phyloP scores from a whole-genome alignment of 1,140 invertebrate genomes.

The Luehdorfia chinensis region DNA sequence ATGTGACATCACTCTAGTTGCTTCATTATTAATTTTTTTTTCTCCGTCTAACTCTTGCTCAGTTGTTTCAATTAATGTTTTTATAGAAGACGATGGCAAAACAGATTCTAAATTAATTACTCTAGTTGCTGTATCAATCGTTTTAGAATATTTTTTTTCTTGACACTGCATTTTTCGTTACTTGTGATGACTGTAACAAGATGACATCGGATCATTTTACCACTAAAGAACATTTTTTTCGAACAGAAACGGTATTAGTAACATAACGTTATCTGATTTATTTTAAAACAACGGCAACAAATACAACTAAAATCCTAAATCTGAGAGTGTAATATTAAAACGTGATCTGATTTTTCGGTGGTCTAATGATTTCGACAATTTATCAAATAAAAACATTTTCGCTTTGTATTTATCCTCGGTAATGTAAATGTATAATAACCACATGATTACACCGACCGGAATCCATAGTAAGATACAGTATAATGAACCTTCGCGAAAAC shows the following conservation, averaged over 20 bases:
- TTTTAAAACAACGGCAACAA: slow-evolving; percentile 8
- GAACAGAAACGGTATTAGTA: slow-evolving; percentile 3
- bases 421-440: slow-evolving; percentile 42
- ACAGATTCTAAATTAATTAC: background rate
- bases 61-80: slow-evolving; percentile 2
- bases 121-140: no score
- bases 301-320: slow-evolving; percentile 52
- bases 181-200: no score
- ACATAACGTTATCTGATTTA: no score
- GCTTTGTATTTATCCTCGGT: slow-evolving; percentile 32
- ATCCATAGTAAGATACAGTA: slow-evolving; percentile 52
- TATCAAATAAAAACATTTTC: slow-evolving; percentile 7
- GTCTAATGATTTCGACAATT: slow-evolving; percentile 13
- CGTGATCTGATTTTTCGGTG: slow-evolving; percentile 16
- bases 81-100: slow-evolving; percentile 4
- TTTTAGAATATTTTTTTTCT: no score
- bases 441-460: slow-evolving; percentile 36
- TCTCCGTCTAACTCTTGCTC: background rate
- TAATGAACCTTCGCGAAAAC: slow-evolving; percentile 41
- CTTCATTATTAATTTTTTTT: no score
- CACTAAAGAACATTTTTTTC: background rate
- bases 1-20: no score
- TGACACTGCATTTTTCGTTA: no score
- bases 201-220: no score
- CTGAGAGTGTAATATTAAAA: slow-evolving; percentile 31